These are phyloP conservation scores for Orchesella cincta DNA, from an alignment of 1,140 invertebrate species.

Conservation along the genomic window DNA sequence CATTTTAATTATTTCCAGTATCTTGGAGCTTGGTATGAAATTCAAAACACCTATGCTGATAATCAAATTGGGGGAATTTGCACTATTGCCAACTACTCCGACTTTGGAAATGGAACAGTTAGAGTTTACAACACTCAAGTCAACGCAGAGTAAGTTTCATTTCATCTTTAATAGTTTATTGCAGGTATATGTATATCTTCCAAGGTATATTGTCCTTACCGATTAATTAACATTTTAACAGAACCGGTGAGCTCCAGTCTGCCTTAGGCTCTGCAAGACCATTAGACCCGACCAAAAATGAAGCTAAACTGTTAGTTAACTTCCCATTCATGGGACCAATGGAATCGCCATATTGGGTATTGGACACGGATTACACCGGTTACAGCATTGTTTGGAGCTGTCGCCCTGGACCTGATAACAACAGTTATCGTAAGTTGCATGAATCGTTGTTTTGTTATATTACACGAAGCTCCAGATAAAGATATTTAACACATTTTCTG, in stretches of 20 bases:
- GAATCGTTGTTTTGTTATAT: too few species aligned
- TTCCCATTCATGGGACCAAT: neutral
- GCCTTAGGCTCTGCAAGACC: neutral
- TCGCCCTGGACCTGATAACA: neutral
- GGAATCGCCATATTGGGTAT: neutral
- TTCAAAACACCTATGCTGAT: conserved; percentile 71
- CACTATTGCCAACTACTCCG: conserved; percentile 67
- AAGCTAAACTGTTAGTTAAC: neutral
- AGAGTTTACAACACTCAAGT: conserved; percentile 66
- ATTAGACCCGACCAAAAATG: neutral
- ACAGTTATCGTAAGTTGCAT: too few species aligned
- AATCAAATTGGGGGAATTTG: conserved; percentile 76
- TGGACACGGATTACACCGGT: neutral
- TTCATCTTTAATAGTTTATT: neutral
- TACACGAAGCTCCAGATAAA: too few species aligned
- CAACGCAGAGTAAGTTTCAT: conserved; percentile 62
- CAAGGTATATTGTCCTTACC: neutral
- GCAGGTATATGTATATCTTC: neutral
- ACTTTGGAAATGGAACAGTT: conserved; percentile 63
- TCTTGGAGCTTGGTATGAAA: conserved; percentile 75
- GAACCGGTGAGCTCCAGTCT: neutral
- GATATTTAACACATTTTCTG: too few species aligned
- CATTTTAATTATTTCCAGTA: conserved; percentile 63
- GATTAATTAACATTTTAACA: too few species aligned
- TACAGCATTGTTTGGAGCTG: neutral